Evolutionary conservation across 2,797 vertebrate genomes (phyloP).

Genomic region (Hydrophis major): DNA sequence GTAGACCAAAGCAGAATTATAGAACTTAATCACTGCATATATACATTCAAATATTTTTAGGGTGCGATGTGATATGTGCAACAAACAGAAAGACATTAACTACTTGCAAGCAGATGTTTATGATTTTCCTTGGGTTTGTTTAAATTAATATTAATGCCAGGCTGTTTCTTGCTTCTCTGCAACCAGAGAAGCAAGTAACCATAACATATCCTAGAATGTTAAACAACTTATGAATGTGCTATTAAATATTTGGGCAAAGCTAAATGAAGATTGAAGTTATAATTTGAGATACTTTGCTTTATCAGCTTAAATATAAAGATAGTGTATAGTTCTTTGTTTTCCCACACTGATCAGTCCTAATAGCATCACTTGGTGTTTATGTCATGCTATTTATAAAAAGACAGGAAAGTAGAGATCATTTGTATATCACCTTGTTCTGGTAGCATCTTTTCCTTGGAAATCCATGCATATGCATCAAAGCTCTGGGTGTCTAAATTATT

Average conservation of each 20-base stretch:
- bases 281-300: background rate
- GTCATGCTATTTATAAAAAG: too few species aligned
- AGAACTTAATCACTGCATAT: background rate
- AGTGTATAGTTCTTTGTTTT: background rate
- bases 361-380: background rate
- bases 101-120: background rate
- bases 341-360: background rate
- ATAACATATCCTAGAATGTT: background rate
- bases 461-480: background rate
- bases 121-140: background rate
- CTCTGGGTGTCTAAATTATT: background rate
- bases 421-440: background rate
- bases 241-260: background rate
- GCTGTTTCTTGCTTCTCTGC: background rate
- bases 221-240: background rate
- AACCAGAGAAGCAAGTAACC: background rate
- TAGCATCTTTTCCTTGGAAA: background rate
- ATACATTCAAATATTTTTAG: background rate
- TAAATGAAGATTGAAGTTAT: background rate
- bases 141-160: background rate
- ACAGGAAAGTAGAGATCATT: background rate
- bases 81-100: background rate
- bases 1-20: background rate
- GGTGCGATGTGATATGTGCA: background rate
- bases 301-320: background rate